A percentile compares a stretch with the other conserved stretches of the same genome.
These are phyloP conservation scores for Hirtodrosophila confusa DNA, from an alignment of 2,888 invertebrate genomes.

Conservation along the genomic window DNA sequence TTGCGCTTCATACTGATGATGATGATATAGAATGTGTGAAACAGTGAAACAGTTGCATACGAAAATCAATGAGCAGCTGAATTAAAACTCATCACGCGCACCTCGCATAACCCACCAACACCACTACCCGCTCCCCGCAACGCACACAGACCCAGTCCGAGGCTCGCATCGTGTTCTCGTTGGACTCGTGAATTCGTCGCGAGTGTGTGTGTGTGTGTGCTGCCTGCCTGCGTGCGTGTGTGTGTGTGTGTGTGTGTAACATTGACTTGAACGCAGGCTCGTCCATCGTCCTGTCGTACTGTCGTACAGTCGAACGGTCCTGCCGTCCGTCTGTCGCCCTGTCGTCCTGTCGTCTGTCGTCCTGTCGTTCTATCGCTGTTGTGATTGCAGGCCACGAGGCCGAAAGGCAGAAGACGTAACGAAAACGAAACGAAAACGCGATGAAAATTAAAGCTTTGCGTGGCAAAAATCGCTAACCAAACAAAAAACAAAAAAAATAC, in stretches of 20 bases:
- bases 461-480: conserved; percentile 70
- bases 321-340: neutral
- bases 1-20: conserved; percentile 7
- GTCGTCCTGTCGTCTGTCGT: neutral
- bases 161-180: conserved; percentile 33
- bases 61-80: conserved; percentile 42
- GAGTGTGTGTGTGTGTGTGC: conserved; percentile 9
- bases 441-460: conserved; percentile 79
- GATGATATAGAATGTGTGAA: conserved; percentile 21
- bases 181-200: conserved; percentile 25
- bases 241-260: conserved; percentile 18
- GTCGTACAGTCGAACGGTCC: neutral
- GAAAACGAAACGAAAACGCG: conserved; percentile 61
- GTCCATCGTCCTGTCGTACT: conserved; percentile 15
- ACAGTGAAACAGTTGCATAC: conserved; percentile 38
- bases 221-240: conserved; percentile 6
- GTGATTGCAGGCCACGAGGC: conserved; percentile 62
- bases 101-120: conserved; percentile 42
- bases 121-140: conserved; percentile 3
- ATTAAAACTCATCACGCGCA: conserved; percentile 49
- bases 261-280: conserved; percentile 34
- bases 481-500: conserved; percentile 24
- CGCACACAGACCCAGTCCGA: conserved; percentile 1
- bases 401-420: conserved; percentile 42
- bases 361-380: conserved; percentile 43